A percentile compares a stretch with the other conserved stretches of the same genome.
Conservation (phyloP, 2,113 vertebrate genomes). For the Rutilus rutilus region DNA sequence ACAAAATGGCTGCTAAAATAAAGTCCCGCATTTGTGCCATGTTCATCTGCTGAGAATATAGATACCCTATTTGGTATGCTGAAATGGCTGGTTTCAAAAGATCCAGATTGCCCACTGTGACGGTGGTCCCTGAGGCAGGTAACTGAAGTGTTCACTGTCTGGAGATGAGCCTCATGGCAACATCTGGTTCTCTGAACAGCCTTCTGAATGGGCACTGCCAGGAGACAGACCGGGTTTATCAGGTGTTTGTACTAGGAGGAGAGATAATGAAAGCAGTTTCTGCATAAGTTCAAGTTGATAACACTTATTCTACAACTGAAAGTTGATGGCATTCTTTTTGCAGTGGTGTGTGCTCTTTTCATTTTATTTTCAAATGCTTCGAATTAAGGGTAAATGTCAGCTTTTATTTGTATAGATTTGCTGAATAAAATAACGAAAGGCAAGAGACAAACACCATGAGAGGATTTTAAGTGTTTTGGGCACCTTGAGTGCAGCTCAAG, state of each 20-base stretch:
- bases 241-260: not conserved
- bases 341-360: not conserved
- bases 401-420: not conserved
- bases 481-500: slow-evolving; percentile 1
- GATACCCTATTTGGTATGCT: slow-evolving; percentile 34
- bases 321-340: not conserved
- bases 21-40: not conserved
- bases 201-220: not conserved
- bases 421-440: not conserved
- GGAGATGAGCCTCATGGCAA: slow-evolving; percentile 28
- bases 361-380: not conserved
- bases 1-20: slow-evolving; percentile 2
- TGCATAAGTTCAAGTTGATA: not conserved
- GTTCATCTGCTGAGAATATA: slow-evolving; percentile 22
- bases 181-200: slow-evolving; percentile 59
- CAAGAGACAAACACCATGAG: not conserved
- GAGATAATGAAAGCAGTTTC: not conserved
- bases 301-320: not conserved
- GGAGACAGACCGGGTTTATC: slow-evolving; percentile 37
- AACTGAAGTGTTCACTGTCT: slow-evolving; percentile 23
- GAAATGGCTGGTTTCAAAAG: not conserved
- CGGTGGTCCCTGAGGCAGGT: slow-evolving; percentile 20
- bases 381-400: not conserved
- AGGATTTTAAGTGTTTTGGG: not conserved
- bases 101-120: slow-evolving; percentile 37